Percentiles rank a stretch among this genome's conserved stretches.
phyloP scores from a whole-genome alignment of 1,140 invertebrate genomes.

The Bombyx mori region ASM3026992v2 NC_085118.1:10401001-10401500 shows the following conservation, averaged over 20 bases:
- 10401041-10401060: slow-evolving; percentile 56
- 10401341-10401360: no score
- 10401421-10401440: no score
- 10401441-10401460: no score
- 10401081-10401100: slow-evolving; percentile 60
- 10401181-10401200: slow-evolving; percentile 27
- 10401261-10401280: no score
- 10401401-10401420: no score
- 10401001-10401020: slow-evolving; percentile 35
- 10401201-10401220: slow-evolving; percentile 15
- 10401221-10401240: slow-evolving; percentile 32
- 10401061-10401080: slow-evolving; percentile 55
- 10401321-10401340: no score
- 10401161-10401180: slow-evolving; percentile 40
- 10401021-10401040: slow-evolving; percentile 27
- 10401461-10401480: slow-evolving; percentile 1
- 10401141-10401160: slow-evolving; percentile 64
- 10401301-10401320: no score
- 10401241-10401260: not conserved
- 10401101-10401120: slow-evolving; percentile 62
- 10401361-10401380: no score
- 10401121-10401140: slow-evolving; percentile 62
- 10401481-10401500: slow-evolving; percentile 14
- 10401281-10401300: no score
- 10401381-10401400: no score